These are phyloP conservation scores for Lutjanus campechanus DNA, from an alignment of 2,797 vertebrate species.

Conservation along the genomic window DNA sequence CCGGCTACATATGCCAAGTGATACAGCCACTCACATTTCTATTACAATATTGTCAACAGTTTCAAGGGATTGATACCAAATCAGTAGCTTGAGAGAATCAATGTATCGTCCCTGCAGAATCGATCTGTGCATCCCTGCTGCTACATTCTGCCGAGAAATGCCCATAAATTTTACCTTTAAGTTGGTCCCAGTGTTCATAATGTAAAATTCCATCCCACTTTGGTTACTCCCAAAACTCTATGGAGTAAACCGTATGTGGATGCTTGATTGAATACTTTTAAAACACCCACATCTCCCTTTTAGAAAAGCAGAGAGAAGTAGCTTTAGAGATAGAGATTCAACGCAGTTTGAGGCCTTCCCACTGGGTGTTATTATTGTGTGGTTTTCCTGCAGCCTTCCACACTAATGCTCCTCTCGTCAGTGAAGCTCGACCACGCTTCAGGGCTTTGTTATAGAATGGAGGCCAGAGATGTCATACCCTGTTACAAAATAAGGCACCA, in stretches of 20 bases:
- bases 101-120: too few species aligned
- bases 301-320: slow-evolving; percentile 44
- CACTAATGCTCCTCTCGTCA: slow-evolving; percentile 67
- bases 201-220: neutral
- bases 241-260: too few species aligned
- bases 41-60: too few species aligned
- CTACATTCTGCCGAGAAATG: too few species aligned
- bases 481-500: slow-evolving; percentile 74
- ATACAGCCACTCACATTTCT: too few species aligned
- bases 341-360: slow-evolving; percentile 62
- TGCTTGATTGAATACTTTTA: slow-evolving; percentile 30
- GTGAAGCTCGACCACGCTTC: slow-evolving; percentile 68
- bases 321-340: slow-evolving; percentile 18
- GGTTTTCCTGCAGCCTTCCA: slow-evolving; percentile 72
- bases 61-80: too few species aligned
- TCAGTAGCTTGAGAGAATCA: too few species aligned
- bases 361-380: slow-evolving; percentile 78
- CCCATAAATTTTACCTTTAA: neutral
- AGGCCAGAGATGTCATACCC: slow-evolving; percentile 73
- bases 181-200: slow-evolving; percentile 12
- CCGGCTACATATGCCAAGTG: too few species aligned
- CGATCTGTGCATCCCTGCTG: too few species aligned
- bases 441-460: slow-evolving; percentile 67
- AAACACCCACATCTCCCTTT: slow-evolving; percentile 30
- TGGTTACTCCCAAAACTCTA: neutral